Evolutionary conservation across 2,113 vertebrate genomes (phyloP).

Genomic region (Mionectes macconnelli): DNA sequence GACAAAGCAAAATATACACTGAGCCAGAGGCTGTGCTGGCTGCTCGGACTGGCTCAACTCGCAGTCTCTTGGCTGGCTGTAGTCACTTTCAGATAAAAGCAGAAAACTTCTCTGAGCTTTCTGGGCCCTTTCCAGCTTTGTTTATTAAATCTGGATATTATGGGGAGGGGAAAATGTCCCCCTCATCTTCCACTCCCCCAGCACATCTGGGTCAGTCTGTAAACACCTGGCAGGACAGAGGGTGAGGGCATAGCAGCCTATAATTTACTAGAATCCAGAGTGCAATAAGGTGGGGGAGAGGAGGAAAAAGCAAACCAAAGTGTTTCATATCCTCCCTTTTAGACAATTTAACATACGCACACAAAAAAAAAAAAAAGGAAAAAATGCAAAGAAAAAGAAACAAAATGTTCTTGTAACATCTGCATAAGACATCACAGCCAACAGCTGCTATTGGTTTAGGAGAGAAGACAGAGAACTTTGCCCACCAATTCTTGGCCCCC

Average conservation of each 20-base stretch:
- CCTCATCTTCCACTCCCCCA: constrained; percentile 50
- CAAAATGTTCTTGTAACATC: constrained; percentile 63
- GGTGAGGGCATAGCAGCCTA: constrained; percentile 45
- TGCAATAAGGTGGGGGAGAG: constrained; percentile 66
- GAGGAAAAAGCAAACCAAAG: constrained; percentile 60
- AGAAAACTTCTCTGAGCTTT: constrained; percentile 41
- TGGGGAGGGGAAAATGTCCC: constrained; percentile 61
- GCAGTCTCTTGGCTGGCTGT: constrained; percentile 7
- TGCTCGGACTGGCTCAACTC: constrained; percentile 5
- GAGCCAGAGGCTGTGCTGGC: constrained; percentile 47
- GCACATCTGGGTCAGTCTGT: constrained; percentile 53
- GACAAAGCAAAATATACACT: constrained; percentile 43
- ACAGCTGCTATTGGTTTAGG: constrained; percentile 73
- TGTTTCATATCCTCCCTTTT: constrained; percentile 69
- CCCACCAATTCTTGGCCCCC: constrained; percentile 51
- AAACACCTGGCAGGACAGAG: constrained; percentile 57
- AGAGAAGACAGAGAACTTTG: constrained; percentile 63
- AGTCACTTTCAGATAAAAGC: constrained; percentile 44
- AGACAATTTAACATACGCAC: constrained; percentile 49
- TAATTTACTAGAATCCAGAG: constrained; percentile 57
- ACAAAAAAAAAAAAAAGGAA: neutral
- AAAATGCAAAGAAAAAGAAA: constrained; percentile 32
- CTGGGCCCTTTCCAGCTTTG: constrained; percentile 49
- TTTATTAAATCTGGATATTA: constrained; percentile 66
- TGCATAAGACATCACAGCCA: constrained; percentile 70